Conservation (phyloP, 2,888 invertebrate species). For the Lithosia quadra region DNA sequence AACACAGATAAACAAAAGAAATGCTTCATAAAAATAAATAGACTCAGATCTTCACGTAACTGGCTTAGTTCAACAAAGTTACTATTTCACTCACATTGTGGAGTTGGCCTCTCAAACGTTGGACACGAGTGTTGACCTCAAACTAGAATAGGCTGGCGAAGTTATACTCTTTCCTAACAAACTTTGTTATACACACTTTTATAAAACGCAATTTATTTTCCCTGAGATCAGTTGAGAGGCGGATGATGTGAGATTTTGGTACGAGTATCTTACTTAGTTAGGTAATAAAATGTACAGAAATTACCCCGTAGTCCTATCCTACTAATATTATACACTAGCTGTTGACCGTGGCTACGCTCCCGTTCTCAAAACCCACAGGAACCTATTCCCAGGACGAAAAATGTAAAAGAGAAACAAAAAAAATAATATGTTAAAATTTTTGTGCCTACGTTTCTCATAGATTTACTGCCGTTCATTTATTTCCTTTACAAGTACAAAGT, state of each 20-base stretch:
- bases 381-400: too few species aligned
- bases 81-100: neutral
- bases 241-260: neutral
- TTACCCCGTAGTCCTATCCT: neutral
- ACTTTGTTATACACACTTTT: conserved; percentile 20
- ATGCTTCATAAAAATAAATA: neutral
- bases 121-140: conserved; percentile 29
- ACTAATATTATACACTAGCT: too few species aligned
- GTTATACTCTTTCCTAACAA: conserved; percentile 29
- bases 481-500: too few species aligned
- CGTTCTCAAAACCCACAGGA: too few species aligned
- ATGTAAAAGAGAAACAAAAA: too few species aligned
- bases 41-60: neutral
- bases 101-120: conserved; percentile 2
- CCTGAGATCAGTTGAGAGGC: neutral
- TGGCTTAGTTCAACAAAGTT: conserved; percentile 2
- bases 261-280: neutral
- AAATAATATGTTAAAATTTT: too few species aligned
- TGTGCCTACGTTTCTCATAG: too few species aligned
- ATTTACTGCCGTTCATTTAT: too few species aligned
- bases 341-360: too few species aligned
- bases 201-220: conserved; percentile 19
- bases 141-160: conserved; percentile 25
- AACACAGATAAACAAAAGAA: neutral
- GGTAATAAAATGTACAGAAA: neutral